Evolutionary conservation across 2,888 invertebrate species (phyloP).

Genomic region (Cantharis lateralis): DNA sequence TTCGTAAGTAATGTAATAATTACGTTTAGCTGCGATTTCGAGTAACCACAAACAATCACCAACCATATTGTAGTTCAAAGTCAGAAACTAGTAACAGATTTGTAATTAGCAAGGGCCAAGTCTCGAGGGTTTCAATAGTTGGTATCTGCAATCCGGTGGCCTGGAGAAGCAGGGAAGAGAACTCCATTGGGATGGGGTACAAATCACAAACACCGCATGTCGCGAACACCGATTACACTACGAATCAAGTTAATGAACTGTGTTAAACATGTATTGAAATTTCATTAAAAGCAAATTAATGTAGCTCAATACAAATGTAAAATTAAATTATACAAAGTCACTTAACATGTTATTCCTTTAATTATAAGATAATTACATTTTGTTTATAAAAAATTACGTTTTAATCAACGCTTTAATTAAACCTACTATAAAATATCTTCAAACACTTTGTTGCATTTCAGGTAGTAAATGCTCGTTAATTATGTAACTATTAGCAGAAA

Average conservation of each 20-base stretch:
- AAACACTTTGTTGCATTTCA: not conserved
- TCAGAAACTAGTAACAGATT: slow-evolving; percentile 36
- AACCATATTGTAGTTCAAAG: slow-evolving; percentile 15
- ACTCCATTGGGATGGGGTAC: slow-evolving; percentile 30
- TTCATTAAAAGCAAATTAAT: slow-evolving; percentile 26
- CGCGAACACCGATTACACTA: slow-evolving; percentile 31
- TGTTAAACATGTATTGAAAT: slow-evolving; percentile 30
- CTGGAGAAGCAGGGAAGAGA: slow-evolving; percentile 23
- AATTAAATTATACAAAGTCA: not conserved
- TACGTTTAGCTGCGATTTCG: not conserved
- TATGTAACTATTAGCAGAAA: slow-evolving; percentile 1
- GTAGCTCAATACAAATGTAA: not conserved
- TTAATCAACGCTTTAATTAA: not conserved
- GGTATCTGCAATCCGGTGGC: slow-evolving; percentile 32
- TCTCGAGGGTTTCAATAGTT: slow-evolving; percentile 31
- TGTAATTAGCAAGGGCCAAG: slow-evolving; percentile 38
- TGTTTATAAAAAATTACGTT: not conserved
- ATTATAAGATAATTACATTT: not conserved
- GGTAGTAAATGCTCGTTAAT: not conserved
- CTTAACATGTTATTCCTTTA: not conserved
- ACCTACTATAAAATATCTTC: not conserved
- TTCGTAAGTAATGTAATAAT: not conserved
- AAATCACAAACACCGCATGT: slow-evolving; percentile 35
- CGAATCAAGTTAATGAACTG: slow-evolving; percentile 31
- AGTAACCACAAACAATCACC: slow-evolving; percentile 19